Evolutionary conservation across 2,888 invertebrate species (phyloP).

Genomic region (Drosophila demipolita): DNA sequence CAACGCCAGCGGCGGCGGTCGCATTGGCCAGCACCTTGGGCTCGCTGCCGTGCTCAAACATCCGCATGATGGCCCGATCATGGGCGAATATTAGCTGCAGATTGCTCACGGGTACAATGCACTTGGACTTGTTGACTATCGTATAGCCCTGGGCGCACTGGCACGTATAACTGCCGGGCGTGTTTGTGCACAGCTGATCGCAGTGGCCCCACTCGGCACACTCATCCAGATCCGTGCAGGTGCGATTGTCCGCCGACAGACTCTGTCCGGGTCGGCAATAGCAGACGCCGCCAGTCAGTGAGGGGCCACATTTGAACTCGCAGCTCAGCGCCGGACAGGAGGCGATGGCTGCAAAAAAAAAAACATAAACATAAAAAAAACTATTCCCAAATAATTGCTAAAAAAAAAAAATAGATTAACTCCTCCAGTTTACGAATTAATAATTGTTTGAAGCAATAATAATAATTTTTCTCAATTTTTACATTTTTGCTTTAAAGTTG

Average conservation of each 20-base stretch:
- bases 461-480: background rate
- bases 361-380: background rate
- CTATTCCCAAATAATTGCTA: background rate
- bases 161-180: conserved; percentile 93
- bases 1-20: conserved; percentile 93
- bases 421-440: background rate
- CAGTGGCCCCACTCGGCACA: conserved; percentile 97
- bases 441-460: background rate
- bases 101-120: conserved; percentile 87
- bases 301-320: conserved; percentile 96
- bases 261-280: conserved; percentile 94
- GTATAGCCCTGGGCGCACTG: conserved; percentile 92
- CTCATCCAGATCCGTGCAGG: conserved; percentile 96
- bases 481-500: background rate
- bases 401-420: background rate
- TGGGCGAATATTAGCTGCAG: conserved; percentile 89
- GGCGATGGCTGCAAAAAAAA: conserved; percentile 88
- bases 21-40: conserved; percentile 90
- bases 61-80: conserved; percentile 89
- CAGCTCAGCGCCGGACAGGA: conserved; percentile 94
- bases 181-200: conserved; percentile 97
- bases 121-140: conserved; percentile 87
- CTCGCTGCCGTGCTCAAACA: conserved; percentile 89
- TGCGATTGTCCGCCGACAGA: conserved; percentile 92
- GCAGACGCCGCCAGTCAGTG: conserved; percentile 95